Conservation (phyloP, 2,797 vertebrate species). For the Anguilla pacifica region DNA sequence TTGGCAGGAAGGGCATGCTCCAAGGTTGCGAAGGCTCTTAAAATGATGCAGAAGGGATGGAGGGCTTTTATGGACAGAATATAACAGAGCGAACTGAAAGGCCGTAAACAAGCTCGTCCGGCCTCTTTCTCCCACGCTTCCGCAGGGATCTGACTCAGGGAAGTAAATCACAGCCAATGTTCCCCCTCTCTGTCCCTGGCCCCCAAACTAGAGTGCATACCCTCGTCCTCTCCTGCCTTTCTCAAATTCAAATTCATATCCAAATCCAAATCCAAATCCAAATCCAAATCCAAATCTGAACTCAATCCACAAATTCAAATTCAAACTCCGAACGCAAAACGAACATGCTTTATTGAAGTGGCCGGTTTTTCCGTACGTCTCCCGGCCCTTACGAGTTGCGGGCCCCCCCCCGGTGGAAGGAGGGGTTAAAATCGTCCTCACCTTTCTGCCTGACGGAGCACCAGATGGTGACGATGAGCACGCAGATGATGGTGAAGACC, state of each 20-base stretch:
- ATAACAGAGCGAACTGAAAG: constrained; percentile 59
- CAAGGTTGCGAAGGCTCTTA: constrained; percentile 65
- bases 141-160: constrained; percentile 51
- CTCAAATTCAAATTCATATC: background rate
- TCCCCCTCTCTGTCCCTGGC: background rate
- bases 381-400: background rate
- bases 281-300: too few relatives aligned
- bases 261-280: background rate
- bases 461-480: constrained; percentile 90
- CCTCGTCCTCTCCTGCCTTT: background rate
- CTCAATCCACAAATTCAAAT: too few relatives aligned
- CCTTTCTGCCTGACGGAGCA: constrained; percentile 92
- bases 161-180: constrained; percentile 52
- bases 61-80: constrained; percentile 61
- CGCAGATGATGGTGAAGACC: constrained; percentile 89
- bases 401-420: background rate
- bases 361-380: background rate
- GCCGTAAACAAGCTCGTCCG: constrained; percentile 64
- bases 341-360: background rate
- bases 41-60: constrained; percentile 53
- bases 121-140: constrained; percentile 54
- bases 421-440: constrained; percentile 53
- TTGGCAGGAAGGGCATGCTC: constrained; percentile 57
- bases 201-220: background rate
- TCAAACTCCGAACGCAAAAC: too few relatives aligned